phyloP scores from a whole-genome alignment of 2,113 vertebrate genomes.

The Microtus montanus region DNA sequence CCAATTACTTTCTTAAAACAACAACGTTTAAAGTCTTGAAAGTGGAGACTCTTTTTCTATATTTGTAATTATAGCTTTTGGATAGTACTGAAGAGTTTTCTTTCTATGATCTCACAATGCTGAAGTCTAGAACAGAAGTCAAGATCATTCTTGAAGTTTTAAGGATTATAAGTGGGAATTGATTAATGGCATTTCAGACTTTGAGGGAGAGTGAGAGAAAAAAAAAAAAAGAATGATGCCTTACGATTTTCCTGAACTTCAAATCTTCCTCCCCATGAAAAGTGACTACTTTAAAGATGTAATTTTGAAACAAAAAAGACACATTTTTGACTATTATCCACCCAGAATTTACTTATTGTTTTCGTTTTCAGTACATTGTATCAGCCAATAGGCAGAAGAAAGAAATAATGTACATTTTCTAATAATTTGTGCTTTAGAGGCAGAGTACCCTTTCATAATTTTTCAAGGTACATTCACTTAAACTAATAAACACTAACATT shows the following conservation, averaged over 20 bases:
- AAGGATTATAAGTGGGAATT: conserved; percentile 19
- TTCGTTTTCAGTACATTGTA: background rate
- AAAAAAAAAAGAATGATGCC: background rate
- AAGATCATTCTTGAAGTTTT: conserved; percentile 38
- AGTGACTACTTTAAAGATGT: background rate
- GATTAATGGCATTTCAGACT: background rate
- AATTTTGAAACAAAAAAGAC: background rate
- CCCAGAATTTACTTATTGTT: background rate
- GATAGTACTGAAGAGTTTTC: conserved; percentile 55
- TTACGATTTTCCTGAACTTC: background rate
- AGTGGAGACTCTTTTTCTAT: conserved; percentile 27
- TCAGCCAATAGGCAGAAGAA: background rate
- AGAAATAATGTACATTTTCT: background rate
- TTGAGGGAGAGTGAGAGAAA: background rate
- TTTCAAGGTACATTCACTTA: background rate
- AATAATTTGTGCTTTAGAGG: background rate
- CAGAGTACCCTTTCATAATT: no score
- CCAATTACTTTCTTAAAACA: conserved; percentile 77
- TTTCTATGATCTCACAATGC: conserved; percentile 70
- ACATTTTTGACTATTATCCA: background rate
- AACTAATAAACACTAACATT: conserved; percentile 8
- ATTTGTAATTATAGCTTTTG: conserved; percentile 76
- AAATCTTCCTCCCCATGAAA: background rate
- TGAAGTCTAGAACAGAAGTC: conserved; percentile 47
- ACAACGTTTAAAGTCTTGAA: conserved; percentile 77